These are phyloP conservation scores for Girardinus metallicus DNA, from an alignment of 2,797 vertebrate species.

Conservation along the genomic window DNA sequence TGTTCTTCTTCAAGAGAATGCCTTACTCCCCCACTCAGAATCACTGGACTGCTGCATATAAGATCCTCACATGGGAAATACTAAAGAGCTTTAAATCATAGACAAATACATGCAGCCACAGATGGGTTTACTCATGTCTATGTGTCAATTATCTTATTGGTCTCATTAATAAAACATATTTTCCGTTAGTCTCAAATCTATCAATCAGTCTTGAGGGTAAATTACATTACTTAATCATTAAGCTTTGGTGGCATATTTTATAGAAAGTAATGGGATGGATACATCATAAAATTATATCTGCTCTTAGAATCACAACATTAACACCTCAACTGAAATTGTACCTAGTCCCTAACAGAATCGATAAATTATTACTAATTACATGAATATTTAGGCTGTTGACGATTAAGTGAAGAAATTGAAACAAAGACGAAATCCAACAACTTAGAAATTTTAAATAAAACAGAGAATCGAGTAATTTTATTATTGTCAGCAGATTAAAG, in stretches of 20 bases:
- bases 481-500: not conserved
- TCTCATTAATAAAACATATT: no score
- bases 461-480: not conserved
- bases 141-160: no score
- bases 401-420: not conserved
- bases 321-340: not conserved
- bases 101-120: no score
- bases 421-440: not conserved
- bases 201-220: no score
- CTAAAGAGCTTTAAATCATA: no score
- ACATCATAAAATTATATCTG: not conserved
- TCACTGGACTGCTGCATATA: not conserved
- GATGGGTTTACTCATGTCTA: no score
- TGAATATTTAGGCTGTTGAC: not conserved
- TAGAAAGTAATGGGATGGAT: not conserved
- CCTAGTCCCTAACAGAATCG: not conserved
- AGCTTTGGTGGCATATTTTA: no score
- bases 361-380: not conserved
- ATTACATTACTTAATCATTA: no score
- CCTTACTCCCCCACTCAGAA: not conserved
- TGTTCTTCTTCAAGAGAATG: not conserved
- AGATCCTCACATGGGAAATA: not conserved
- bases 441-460: not conserved
- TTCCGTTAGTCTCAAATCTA: no score
- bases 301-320: not conserved